Evolutionary conservation across 2,797 vertebrate genomes (phyloP).

Genomic region (Cossypha polioptera): DNA sequence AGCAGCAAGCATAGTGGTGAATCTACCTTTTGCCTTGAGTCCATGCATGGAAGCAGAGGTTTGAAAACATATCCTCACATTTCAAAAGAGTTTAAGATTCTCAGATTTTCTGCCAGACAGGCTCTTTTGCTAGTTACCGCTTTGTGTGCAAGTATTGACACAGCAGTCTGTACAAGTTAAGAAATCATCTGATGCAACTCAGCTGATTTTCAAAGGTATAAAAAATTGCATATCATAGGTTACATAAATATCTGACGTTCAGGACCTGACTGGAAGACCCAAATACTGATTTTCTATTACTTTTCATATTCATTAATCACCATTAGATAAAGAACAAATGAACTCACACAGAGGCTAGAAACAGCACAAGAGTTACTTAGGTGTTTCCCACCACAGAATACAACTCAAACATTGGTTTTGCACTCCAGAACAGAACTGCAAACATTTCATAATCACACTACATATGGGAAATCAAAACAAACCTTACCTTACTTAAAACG

Average conservation of each 20-base stretch:
- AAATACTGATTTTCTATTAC: background rate
- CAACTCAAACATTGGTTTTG: conserved; percentile 34
- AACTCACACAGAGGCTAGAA: background rate
- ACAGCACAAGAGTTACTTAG: background rate
- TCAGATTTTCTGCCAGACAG: background rate
- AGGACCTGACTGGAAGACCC: background rate
- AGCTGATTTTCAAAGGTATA: background rate
- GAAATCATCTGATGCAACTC: background rate
- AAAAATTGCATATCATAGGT: background rate
- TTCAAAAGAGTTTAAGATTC: background rate
- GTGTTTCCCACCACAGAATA: conserved; percentile 8
- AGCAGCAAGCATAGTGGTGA: background rate
- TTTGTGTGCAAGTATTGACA: background rate
- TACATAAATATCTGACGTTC: background rate
- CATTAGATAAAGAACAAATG: background rate
- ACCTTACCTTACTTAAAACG: conserved; percentile 35
- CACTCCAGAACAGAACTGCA: background rate
- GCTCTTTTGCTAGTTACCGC: background rate
- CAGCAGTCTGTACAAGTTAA: background rate
- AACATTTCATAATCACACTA: background rate
- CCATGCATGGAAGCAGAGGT: background rate
- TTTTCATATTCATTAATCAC: conserved; percentile 8
- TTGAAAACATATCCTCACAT: background rate
- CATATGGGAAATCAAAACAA: conserved; percentile 4
- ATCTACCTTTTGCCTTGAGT: background rate